Evolutionary conservation across 2,797 vertebrate genomes (phyloP).

Genomic region (Chiroxiphia lanceolata): DNA sequence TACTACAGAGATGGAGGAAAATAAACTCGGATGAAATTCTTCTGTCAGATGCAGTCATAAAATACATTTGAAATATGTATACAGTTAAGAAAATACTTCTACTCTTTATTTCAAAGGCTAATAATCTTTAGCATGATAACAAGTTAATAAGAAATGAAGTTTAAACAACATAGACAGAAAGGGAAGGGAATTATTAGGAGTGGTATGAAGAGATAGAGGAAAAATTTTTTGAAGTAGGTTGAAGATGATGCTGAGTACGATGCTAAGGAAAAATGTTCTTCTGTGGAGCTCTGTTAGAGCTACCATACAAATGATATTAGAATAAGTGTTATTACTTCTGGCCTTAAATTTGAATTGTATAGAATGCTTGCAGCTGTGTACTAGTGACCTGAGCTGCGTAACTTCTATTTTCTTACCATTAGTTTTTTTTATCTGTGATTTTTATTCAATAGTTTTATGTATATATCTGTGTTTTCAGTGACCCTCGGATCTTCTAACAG

Average conservation of each 20-base stretch:
- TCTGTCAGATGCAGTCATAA: background rate
- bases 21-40: background rate
- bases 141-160: background rate
- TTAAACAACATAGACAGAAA: background rate
- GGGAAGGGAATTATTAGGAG: background rate
- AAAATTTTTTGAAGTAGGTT: background rate
- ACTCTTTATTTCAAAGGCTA: background rate
- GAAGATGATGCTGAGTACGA: background rate
- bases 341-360: background rate
- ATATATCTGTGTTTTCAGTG: background rate
- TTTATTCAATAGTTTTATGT: background rate
- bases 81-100: background rate
- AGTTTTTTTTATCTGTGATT: background rate
- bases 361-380: background rate
- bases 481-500: background rate
- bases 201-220: background rate
- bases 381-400: background rate
- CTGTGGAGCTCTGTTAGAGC: background rate
- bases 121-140: background rate
- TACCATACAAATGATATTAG: background rate
- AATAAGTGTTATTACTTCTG: background rate
- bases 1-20: background rate
- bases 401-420: background rate
- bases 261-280: background rate
- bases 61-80: background rate